These are phyloP conservation scores for Semaprochilodus insignis DNA, from an alignment of 2,797 vertebrate species.

Conservation along the genomic window DNA sequence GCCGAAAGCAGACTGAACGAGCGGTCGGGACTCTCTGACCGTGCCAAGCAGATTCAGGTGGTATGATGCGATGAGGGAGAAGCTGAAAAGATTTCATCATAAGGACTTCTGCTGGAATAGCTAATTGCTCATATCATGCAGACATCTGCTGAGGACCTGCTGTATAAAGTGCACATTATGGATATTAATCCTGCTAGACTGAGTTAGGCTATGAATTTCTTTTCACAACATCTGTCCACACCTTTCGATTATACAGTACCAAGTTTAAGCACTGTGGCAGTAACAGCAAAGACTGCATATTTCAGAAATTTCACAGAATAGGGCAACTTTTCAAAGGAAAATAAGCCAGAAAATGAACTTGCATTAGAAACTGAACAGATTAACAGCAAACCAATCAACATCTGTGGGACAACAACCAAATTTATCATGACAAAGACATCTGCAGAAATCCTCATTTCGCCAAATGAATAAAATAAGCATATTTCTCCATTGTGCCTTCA, in stretches of 20 bases:
- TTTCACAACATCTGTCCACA: not conserved
- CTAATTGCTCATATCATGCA: not conserved
- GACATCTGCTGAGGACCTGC: not conserved
- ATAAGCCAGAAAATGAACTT: not conserved
- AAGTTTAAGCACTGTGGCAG: too few species aligned
- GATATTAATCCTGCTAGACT: too few species aligned
- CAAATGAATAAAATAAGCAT: not conserved
- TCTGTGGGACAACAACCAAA: not conserved
- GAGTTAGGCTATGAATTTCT: not conserved
- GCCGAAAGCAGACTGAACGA: slow-evolving; percentile 21
- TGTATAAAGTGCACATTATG: not conserved
- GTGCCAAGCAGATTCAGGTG: slow-evolving; percentile 20
- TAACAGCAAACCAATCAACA: not conserved
- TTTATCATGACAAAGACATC: not conserved
- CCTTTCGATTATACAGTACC: not conserved
- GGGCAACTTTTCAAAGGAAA: too few species aligned
- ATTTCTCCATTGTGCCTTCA: not conserved
- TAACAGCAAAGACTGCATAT: not conserved
- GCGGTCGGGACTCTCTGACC: slow-evolving; percentile 13
- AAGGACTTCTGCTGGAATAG: not conserved
- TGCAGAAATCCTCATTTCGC: not conserved
- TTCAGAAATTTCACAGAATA: not conserved
- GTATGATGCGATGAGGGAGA: slow-evolving; percentile 6
- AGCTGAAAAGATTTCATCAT: not conserved
- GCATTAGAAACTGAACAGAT: not conserved